Percentiles rank a stretch among this genome's conserved stretches.
Evolutionary conservation across 2,113 vertebrate species (phyloP).

Genomic region (Thryonomys swinderianus): DNA sequence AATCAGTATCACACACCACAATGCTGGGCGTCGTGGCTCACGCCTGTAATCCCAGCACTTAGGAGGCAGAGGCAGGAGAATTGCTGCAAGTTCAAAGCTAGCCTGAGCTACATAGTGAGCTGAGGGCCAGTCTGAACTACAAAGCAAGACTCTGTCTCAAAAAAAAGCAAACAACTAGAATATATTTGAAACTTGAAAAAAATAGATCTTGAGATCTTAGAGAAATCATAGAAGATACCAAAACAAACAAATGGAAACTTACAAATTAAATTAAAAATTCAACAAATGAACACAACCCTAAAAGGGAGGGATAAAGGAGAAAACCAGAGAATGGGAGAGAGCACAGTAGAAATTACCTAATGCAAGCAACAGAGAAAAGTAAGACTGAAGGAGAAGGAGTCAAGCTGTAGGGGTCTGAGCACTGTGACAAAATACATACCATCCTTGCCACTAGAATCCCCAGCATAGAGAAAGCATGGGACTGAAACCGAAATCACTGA

Average conservation of each 20-base stretch:
- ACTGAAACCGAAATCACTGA: neutral
- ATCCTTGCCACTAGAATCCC: rapidly evolving
- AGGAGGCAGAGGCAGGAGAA: too few species aligned
- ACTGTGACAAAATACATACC: neutral
- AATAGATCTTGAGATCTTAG: neutral
- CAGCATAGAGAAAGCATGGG: neutral
- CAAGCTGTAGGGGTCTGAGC: neutral
- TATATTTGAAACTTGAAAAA: neutral
- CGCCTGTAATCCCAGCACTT: too few species aligned
- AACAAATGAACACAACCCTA: neutral
- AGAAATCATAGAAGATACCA: neutral
- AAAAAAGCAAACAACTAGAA: too few species aligned
- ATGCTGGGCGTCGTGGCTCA: too few species aligned
- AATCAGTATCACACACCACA: too few species aligned
- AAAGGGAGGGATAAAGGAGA: neutral
- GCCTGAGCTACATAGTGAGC: too few species aligned
- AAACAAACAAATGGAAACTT: neutral
- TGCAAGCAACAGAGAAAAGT: neutral
- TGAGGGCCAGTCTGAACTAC: too few species aligned
- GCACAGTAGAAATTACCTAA: neutral
- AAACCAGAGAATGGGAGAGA: neutral
- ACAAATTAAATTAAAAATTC: neutral
- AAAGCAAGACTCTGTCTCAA: too few species aligned
- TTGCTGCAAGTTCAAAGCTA: too few species aligned
- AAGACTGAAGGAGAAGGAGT: neutral